Evolutionary conservation across 1,140 invertebrate species (phyloP).

Genomic region (Brachionus koreanus): DNA sequence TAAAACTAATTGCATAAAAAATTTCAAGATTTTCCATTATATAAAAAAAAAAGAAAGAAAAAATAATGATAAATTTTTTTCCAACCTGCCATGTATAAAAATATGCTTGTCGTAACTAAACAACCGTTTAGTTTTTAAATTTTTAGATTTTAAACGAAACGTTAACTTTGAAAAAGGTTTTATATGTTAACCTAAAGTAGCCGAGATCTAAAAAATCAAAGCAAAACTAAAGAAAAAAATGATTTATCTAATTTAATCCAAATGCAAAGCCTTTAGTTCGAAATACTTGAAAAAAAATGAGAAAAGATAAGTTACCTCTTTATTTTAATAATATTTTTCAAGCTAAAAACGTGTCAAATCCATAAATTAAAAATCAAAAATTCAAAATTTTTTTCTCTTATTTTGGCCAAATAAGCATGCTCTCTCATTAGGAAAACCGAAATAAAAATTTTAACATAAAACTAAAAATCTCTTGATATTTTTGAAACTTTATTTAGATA

Average conservation of each 20-base stretch:
- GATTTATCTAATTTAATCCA: constrained; percentile 41
- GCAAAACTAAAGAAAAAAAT: not conserved
- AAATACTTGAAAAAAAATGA: constrained; percentile 14
- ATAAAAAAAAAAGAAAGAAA: not conserved
- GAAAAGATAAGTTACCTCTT: constrained; percentile 26
- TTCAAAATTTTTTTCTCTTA: not conserved
- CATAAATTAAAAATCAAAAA: constrained; percentile 41
- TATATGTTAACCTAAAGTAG: not conserved
- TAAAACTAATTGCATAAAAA: not conserved
- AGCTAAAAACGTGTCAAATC: constrained; percentile 41
- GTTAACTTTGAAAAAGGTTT: not conserved
- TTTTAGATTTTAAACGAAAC: not conserved
- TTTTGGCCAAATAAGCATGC: constrained; percentile 17
- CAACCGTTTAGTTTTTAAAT: not conserved
- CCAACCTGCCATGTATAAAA: not conserved
- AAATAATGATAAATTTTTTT: constrained; percentile 41
- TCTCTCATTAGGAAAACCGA: constrained; percentile 15
- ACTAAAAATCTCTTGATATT: not conserved
- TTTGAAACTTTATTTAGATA: constrained; percentile 33
- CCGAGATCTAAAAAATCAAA: not conserved
- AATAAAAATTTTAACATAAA: not conserved
- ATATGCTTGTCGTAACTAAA: constrained; percentile 38
- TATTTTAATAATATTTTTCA: constrained; percentile 25
- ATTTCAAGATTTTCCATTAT: not conserved
- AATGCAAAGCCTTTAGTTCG: constrained; percentile 6